phyloP scores from a whole-genome alignment of 2,797 vertebrate genomes.

The Danio kyathit region DNA sequence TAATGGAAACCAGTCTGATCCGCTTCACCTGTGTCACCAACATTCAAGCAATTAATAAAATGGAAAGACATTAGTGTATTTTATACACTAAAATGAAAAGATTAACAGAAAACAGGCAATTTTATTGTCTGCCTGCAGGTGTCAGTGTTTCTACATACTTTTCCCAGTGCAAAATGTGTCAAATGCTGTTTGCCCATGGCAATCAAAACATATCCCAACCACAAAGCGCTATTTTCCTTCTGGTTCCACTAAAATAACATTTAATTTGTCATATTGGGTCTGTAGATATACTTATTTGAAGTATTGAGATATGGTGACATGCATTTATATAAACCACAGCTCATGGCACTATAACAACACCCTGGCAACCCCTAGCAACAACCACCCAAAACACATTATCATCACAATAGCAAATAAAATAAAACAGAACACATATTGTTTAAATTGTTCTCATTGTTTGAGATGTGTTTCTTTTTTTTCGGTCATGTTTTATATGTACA shows the following conservation, averaged over 20 bases:
- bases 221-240: background rate
- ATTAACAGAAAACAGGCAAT: background rate
- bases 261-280: background rate
- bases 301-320: background rate
- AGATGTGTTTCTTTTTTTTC: background rate
- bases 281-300: background rate
- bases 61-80: no score
- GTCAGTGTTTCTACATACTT: conserved; percentile 53
- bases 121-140: conserved; percentile 58
- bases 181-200: conserved; percentile 58
- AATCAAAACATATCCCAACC: background rate
- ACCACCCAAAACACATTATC: background rate
- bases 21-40: conserved; percentile 49
- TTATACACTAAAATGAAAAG: no score
- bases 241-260: no score
- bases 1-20: conserved; percentile 64
- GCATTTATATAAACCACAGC: background rate
- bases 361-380: conserved; percentile 8
- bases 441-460: background rate
- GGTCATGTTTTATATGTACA: conserved; percentile 6
- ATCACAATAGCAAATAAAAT: background rate
- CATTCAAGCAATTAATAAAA: background rate
- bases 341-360: background rate
- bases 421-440: background rate
- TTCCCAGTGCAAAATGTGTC: conserved; percentile 45